Evolutionary conservation across 2,888 invertebrate genomes (phyloP), one percentile per base, ranked within the genome.

Genomic region (Acleris emargana): DNA sequence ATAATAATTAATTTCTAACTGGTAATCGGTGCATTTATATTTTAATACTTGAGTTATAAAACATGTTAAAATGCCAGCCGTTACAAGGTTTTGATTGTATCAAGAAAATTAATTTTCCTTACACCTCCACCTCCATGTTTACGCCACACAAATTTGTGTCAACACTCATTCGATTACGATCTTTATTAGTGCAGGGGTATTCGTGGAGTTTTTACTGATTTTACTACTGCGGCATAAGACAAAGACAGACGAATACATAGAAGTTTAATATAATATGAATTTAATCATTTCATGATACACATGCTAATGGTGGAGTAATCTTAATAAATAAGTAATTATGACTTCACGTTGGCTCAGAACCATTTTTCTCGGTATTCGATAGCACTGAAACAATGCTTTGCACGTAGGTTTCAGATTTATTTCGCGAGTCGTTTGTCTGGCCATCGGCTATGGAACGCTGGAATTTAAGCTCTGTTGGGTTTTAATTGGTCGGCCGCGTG

Each of bases 141-240:
- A 64, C 64, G 51, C 17, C 32, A 49, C 62, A 51, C 57, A 42
- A 64, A 64, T 58, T 51, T 51, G 47, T 58, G 64, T 64, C 53
- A 38, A 59, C 58, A 47, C 20, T 13, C 16, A 38, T 32, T 58
- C 42, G 64, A 64, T 64, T 58, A 64, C 25, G 38, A 64, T 64
- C 64, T 64, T 49, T 58, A 53, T 64, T 64, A 64, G n/a, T 17
- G n/a, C 45, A n/a, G 16, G 45, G 17, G 45, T 17, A n/a, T n/a
- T n/a, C 2, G 45, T n/a, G 17, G n/a, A n/a, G 17, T n/a, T 43
- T n/a, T 45, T 45, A n/a, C 45, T 45, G 38, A 13, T 38, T 38
- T 38, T 13, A 4, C 13, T 38, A 38, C 38, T 4, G 13, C 13
- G 13, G 13, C 13, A 38, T 13, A 13, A 13, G 4, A 11, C 38